These are phyloP conservation scores for Muraenolepis orangiensis DNA, from an alignment of 2,797 vertebrate genomes.

Conservation along the genomic window DNA sequence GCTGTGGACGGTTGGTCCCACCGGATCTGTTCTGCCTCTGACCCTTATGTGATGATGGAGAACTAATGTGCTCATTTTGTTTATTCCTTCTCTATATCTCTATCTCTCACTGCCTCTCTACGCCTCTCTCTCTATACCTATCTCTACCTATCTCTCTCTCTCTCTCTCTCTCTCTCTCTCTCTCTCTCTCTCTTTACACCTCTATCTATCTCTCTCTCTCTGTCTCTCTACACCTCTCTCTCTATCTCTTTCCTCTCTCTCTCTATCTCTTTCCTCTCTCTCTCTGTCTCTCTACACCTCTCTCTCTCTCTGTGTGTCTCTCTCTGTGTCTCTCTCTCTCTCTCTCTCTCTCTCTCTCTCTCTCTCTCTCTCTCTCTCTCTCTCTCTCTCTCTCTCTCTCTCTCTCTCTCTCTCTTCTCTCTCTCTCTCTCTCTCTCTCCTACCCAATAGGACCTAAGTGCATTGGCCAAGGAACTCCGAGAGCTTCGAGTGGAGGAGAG, in stretches of 20 bases:
- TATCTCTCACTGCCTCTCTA: slow-evolving; percentile 22
- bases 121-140: slow-evolving; percentile 10
- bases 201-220: too few species aligned
- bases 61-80: slow-evolving; percentile 13
- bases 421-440: slow-evolving; percentile 8
- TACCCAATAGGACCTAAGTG: slow-evolving; percentile 84
- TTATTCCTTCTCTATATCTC: slow-evolving; percentile 7
- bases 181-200: too few species aligned
- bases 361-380: too few species aligned
- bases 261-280: too few species aligned
- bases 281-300: neutral
- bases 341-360: too few species aligned
- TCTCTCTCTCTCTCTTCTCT: neutral
- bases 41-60: neutral
- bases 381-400: too few species aligned
- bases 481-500: slow-evolving; percentile 93
- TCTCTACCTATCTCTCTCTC: slow-evolving; percentile 2
- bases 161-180: too few species aligned
- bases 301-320: slow-evolving; percentile 8
- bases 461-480: slow-evolving; percentile 91
- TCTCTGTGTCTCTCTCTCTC: too few species aligned
- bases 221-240: too few species aligned
- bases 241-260: too few species aligned
- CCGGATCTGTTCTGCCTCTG: slow-evolving; percentile 14
- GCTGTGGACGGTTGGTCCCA: slow-evolving; percentile 28